Evolutionary conservation across 2,113 vertebrate species (phyloP), one percentile per base, ranked within the genome.

Genomic region (Leptobrachium ailaonicum): DNA sequence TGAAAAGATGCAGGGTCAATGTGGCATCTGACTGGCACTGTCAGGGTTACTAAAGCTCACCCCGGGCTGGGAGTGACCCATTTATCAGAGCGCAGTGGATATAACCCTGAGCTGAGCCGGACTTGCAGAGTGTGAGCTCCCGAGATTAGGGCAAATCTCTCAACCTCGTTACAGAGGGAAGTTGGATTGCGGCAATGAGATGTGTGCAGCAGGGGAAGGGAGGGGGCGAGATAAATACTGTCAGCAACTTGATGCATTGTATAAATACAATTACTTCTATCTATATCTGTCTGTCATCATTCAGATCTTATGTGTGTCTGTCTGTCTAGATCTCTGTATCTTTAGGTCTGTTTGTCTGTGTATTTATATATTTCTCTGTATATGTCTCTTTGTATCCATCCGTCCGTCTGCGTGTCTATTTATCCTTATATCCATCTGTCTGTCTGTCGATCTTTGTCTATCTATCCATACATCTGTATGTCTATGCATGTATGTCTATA

Each of bases 71-170:
- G 47, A 73, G 77, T 80, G 77, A 80, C 77, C 77, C 77, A 80
- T 73, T 80, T 80, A 80, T 73, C 53, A 47, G 41, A 73, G 71
- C 77, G 50, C 13, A 80, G 77, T 73, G 63, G 53, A 78, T 78
- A 73, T 66, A 80, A 80, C 77, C 77, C 77, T 73, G 70, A 79
- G 77, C 77, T 63, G 70, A 73, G 77, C 77, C 77, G 63, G 71
- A 73, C 62, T 69, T 66, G 60, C 47, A 58, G 70, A 73, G 71
- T 80, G 77, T 73, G 77, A 80, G 77, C 63, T 73, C 77, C 71
- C 11, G 70, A 80, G 77, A 80, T 80, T 73, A 80, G 77, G 77
- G 77, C 77, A 80, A 80, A 80, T 73, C 70, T 80, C 77, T 80
- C 70, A 67, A 32, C 77, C 77, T 80, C 68, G 63, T 80, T 80